phyloP scores from a whole-genome alignment of 1,140 invertebrate species.

The Psix sp. region DNA sequence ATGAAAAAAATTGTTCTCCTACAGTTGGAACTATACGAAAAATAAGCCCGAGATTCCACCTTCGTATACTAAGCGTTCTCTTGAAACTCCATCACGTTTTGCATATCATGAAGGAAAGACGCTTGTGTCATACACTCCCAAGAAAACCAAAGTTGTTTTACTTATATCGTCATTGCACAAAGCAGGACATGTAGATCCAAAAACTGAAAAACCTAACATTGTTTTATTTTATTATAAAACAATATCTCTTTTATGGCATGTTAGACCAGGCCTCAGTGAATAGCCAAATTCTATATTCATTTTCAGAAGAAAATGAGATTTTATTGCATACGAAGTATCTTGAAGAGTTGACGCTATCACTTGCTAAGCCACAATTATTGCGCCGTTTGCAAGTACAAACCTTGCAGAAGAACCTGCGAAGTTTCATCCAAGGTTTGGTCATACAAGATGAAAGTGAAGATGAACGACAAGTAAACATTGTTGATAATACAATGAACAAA shows the following conservation, averaged over 20 bases:
- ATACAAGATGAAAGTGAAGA: constrained; percentile 1
- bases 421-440: constrained; percentile 2
- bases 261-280: constrained; percentile 30
- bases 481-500: constrained; percentile 4
- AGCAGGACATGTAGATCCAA: background rate
- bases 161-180: background rate
- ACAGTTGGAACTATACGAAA: constrained; percentile 68
- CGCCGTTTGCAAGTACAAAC: background rate
- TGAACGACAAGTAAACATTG: background rate
- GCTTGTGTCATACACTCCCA: constrained; percentile 6
- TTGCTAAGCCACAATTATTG: constrained; percentile 6
- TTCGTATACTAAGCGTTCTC: constrained; percentile 30
- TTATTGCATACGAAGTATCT: constrained; percentile 5
- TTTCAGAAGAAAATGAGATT: background rate
- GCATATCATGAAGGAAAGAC: constrained; percentile 46
- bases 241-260: constrained; percentile 64
- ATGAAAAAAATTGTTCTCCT: background rate
- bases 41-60: constrained; percentile 72
- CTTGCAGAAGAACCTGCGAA: background rate
- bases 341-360: background rate
- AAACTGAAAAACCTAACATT: constrained; percentile 47
- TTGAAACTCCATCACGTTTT: background rate
- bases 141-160: constrained; percentile 11
- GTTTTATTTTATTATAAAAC: constrained; percentile 65
- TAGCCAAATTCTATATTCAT: constrained; percentile 8